Conservation (phyloP, 92 coral and sea anemone species). For the Heteractis magnifica region DNA sequence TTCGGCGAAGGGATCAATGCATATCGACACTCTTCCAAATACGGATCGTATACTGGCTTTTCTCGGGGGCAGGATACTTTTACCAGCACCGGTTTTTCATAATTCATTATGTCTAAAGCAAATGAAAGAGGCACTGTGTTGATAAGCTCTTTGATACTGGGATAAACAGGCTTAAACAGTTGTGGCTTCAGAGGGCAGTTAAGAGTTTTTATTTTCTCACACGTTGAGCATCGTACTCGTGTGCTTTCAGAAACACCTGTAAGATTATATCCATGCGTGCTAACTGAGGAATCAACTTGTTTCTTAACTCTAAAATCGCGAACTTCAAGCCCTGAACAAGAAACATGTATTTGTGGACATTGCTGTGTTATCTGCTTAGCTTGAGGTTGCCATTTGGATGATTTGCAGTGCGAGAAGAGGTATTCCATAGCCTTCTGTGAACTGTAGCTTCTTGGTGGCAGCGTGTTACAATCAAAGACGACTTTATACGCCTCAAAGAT, state of each 20-base stretch:
- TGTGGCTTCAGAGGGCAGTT: neutral
- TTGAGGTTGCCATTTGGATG: slow-evolving; percentile 11
- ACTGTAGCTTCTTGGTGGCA: slow-evolving; percentile 25
- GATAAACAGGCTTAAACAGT: neutral
- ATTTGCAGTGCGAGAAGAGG: slow-evolving; percentile 12
- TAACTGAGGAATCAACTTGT: neutral
- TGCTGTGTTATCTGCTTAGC: neutral
- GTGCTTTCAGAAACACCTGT: neutral
- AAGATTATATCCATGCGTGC: neutral
- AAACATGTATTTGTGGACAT: slow-evolving; percentile 8
- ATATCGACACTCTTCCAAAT: slow-evolving; percentile 32
- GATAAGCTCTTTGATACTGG: neutral
- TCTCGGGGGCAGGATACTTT: slow-evolving; percentile 12
- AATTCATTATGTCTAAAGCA: slow-evolving; percentile 16
- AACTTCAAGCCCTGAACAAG: slow-evolving; percentile 1
- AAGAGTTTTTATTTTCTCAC: neutral
- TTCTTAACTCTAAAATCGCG: neutral
- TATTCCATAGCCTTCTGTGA: slow-evolving; percentile 3
- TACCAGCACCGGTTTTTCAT: neutral
- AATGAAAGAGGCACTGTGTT: slow-evolving; percentile 8
- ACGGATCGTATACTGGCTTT: slow-evolving; percentile 32
- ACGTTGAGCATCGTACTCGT: neutral
- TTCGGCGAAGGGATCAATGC: slow-evolving; percentile 23
- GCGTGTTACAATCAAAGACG: neutral
- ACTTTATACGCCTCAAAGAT: slow-evolving; percentile 2